Evolutionary conservation across 1,140 invertebrate genomes (phyloP).

Genomic region (Solenopsis fugax): DNA sequence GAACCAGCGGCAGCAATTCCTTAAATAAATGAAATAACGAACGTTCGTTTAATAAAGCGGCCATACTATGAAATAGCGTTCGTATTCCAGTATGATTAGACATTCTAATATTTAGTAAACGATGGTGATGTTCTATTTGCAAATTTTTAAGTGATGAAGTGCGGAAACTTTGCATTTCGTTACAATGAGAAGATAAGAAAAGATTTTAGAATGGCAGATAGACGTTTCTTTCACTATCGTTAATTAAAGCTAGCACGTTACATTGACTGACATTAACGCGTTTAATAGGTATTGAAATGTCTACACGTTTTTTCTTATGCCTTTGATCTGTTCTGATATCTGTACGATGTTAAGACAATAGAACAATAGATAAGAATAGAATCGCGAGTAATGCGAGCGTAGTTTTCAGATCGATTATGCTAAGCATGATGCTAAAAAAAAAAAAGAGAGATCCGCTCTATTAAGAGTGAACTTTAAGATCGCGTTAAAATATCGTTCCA

Average conservation of each 20-base stretch:
- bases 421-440: conserved; percentile 14
- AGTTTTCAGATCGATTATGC: conserved; percentile 35
- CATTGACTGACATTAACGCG: background rate
- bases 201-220: background rate
- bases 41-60: conserved; percentile 26
- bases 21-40: conserved; percentile 26
- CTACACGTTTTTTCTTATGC: background rate
- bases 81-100: background rate
- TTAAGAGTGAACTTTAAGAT: conserved; percentile 40
- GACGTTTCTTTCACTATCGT: background rate
- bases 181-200: background rate
- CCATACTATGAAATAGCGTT: background rate
- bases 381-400: conserved; percentile 3
- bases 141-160: background rate
- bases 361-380: background rate
- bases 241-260: background rate
- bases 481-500: conserved; percentile 41
- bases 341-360: background rate
- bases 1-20: conserved; percentile 28
- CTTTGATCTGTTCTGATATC: background rate
- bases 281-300: background rate
- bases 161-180: background rate
- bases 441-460: background rate
- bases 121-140: conserved; percentile 5
- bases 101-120: background rate